Evolutionary conservation across 2,888 invertebrate genomes (phyloP).

Genomic region (Teinopalpus imperialis): DNA sequence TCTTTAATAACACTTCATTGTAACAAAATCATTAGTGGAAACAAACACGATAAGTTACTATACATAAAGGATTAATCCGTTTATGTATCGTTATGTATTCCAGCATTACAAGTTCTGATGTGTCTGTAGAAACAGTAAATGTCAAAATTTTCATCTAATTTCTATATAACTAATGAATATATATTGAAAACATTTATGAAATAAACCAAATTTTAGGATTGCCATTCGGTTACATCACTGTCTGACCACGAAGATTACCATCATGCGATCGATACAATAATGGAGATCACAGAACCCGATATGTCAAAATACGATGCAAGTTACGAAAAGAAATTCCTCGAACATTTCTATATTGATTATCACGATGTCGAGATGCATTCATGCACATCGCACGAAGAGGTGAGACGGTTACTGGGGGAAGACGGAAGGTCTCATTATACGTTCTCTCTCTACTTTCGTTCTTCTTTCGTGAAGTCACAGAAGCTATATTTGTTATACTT

Average conservation of each 20-base stretch:
- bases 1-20: too few relatives aligned
- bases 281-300: slow-evolving; percentile 57
- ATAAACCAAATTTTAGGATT: slow-evolving; percentile 13
- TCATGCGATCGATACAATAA: slow-evolving; percentile 70
- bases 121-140: too few relatives aligned
- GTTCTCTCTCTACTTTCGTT: slow-evolving; percentile 1
- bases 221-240: slow-evolving; percentile 18
- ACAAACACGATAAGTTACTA: too few relatives aligned
- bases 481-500: too few relatives aligned
- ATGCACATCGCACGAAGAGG: slow-evolving; percentile 37
- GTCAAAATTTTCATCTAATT: too few relatives aligned
- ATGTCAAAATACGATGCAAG: slow-evolving; percentile 41
- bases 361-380: slow-evolving; percentile 44
- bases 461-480: not conserved
- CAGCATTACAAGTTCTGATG: too few relatives aligned
- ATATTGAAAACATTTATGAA: too few relatives aligned
- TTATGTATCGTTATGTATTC: too few relatives aligned
- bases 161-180: too few relatives aligned
- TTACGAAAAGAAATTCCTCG: slow-evolving; percentile 52
- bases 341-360: slow-evolving; percentile 48
- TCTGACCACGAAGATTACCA: slow-evolving; percentile 32
- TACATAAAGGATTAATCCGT: too few relatives aligned
- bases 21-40: too few relatives aligned
- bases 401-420: slow-evolving; percentile 29
- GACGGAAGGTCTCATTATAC: not conserved